Evolutionary conservation across 2,888 invertebrate species (phyloP).

Genomic region (Tenthredo distinguenda): DNA sequence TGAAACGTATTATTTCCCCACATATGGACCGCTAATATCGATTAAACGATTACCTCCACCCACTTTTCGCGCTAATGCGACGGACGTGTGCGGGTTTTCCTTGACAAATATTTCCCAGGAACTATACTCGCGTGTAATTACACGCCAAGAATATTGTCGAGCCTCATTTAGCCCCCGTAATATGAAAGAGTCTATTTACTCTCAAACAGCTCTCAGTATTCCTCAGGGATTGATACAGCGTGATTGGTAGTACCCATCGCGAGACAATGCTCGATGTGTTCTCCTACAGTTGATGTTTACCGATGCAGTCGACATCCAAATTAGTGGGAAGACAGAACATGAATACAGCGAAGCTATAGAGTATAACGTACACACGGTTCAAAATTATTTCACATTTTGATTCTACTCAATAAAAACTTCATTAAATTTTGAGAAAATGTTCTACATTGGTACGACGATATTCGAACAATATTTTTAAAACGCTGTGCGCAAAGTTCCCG

Average conservation of each 20-base stretch:
- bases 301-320: neutral
- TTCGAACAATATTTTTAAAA: too few species aligned
- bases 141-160: neutral
- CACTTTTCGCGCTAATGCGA: conserved; percentile 11
- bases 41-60: conserved; percentile 27
- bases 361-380: neutral
- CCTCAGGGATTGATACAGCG: neutral
- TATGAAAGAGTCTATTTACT: neutral
- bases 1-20: neutral
- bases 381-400: too few species aligned
- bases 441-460: too few species aligned
- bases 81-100: neutral
- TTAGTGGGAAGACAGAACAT: neutral
- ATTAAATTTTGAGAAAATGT: too few species aligned
- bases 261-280: neutral
- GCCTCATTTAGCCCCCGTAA: neutral
- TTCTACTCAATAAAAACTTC: too few species aligned
- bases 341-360: neutral
- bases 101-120: conserved; percentile 26
- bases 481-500: too few species aligned
- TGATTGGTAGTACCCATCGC: neutral
- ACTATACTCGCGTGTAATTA: conserved; percentile 8
- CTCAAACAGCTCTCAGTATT: neutral
- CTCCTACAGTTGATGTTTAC: neutral
- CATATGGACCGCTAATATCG: conserved; percentile 32